These are phyloP conservation scores for Sebastes baramenuke DNA, from an alignment of 2,797 vertebrate species.

Conservation along the genomic window DNA sequence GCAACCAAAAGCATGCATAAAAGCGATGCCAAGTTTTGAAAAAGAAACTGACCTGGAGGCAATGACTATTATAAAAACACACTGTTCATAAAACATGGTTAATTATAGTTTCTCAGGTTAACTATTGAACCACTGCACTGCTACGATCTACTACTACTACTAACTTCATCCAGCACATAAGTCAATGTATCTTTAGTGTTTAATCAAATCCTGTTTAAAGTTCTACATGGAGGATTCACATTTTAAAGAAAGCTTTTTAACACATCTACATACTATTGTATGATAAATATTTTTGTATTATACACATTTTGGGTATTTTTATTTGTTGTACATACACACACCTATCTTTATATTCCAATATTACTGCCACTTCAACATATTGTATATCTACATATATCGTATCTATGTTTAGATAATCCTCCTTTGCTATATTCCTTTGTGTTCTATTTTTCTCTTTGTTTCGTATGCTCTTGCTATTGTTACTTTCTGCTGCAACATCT, in stretches of 20 bases:
- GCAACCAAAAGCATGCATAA: background rate
- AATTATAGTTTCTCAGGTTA: background rate
- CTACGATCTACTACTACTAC: background rate
- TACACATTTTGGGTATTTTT: background rate
- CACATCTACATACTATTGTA: too few species aligned
- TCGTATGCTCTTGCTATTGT: background rate
- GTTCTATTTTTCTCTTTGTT: background rate
- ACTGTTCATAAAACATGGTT: background rate
- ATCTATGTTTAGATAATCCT: background rate
- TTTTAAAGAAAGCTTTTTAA: background rate
- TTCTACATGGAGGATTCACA: background rate
- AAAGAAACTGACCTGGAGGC: constrained; percentile 7
- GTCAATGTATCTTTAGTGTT: background rate
- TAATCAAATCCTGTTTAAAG: background rate
- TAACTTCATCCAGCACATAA: background rate
- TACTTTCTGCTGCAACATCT: background rate
- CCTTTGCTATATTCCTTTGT: background rate
- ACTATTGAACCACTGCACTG: background rate
- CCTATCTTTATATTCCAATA: background rate
- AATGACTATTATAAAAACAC: background rate
- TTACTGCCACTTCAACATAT: background rate
- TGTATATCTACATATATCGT: background rate
- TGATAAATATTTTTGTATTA: background rate
- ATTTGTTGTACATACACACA: background rate
- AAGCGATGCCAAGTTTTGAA: background rate